Percentiles rank a stretch among this genome's conserved stretches.
These are phyloP conservation scores for Drosophila serrata DNA, from an alignment of 1,140 invertebrate species.

Conservation along the genomic window DNA sequence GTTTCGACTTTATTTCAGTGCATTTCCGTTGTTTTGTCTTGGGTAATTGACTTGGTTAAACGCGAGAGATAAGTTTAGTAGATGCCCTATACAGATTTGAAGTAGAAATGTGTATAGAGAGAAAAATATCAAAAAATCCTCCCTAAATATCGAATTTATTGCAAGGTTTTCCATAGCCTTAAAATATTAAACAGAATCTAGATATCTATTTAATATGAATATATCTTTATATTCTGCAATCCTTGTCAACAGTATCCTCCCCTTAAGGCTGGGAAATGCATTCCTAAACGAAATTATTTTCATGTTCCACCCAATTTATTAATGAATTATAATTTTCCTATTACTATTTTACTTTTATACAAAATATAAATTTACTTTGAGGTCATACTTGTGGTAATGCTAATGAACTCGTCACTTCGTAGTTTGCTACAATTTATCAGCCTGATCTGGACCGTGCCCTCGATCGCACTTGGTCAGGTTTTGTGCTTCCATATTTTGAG, in stretches of 20 bases:
- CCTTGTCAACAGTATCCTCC: too few relatives aligned
- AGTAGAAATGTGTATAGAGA: too few relatives aligned
- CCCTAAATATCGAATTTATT: too few relatives aligned
- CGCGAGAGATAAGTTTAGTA: conserved; percentile 2
- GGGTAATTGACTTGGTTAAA: conserved; percentile 61
- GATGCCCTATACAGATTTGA: too few relatives aligned
- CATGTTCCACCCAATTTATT: neutral
- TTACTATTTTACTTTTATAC: neutral
- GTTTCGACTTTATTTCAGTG: conserved; percentile 57
- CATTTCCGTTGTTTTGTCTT: conserved; percentile 67
- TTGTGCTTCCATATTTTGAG: conserved; percentile 1
- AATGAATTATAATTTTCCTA: accelerated
- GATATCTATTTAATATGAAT: too few relatives aligned
- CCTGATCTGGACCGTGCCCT: conserved; percentile 19
- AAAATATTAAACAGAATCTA: too few relatives aligned
- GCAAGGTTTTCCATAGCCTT: too few relatives aligned
- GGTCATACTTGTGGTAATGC: neutral
- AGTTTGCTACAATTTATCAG: conserved; percentile 8
- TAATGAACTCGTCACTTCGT: conserved; percentile 5
- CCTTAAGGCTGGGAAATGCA: neutral
- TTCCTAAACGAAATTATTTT: neutral
- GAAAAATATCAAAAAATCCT: too few relatives aligned
- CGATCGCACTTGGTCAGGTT: conserved; percentile 21
- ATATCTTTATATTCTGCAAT: too few relatives aligned
- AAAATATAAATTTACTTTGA: neutral